Conservation (phyloP, 64 coral and sea anemone species). For the Porites lutea region DNA sequence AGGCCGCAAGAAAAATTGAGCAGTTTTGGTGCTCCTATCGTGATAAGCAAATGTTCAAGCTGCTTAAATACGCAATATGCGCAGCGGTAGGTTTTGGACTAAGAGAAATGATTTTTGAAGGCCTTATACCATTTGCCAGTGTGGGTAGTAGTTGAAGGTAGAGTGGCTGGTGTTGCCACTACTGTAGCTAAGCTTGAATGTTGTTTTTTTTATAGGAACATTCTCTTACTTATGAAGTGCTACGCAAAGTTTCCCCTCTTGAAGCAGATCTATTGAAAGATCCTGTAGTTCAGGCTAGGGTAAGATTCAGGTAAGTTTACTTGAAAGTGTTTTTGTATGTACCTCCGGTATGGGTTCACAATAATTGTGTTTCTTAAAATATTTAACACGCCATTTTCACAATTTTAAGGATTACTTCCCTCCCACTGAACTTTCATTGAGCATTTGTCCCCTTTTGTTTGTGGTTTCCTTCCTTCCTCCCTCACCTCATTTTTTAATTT, state of each 20-base stretch:
- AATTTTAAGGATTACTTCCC: no score
- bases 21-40: slow-evolving; percentile 88
- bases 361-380: no score
- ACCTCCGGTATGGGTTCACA: no score
- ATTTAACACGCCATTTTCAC: no score
- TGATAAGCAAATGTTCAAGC: slow-evolving; percentile 96
- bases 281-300: slow-evolving; percentile 85
- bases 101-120: background rate
- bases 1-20: slow-evolving; percentile 86
- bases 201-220: slow-evolving; percentile 84
- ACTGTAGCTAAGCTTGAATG: background rate
- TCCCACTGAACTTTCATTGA: no score
- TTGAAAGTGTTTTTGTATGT: background rate
- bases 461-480: no score
- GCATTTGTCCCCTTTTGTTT: no score
- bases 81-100: slow-evolving; percentile 82
- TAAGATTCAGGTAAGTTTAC: slow-evolving; percentile 86
- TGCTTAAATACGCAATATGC: slow-evolving; percentile 98
- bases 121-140: no score
- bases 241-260: slow-evolving; percentile 90
- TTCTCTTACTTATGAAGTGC: slow-evolving; percentile 95
- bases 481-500: no score
- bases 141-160: background rate
- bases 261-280: slow-evolving; percentile 93
- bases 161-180: background rate